phyloP scores from a whole-genome alignment of 2,113 vertebrate species.

The Rhinopomastus cyanomelas region DNA sequence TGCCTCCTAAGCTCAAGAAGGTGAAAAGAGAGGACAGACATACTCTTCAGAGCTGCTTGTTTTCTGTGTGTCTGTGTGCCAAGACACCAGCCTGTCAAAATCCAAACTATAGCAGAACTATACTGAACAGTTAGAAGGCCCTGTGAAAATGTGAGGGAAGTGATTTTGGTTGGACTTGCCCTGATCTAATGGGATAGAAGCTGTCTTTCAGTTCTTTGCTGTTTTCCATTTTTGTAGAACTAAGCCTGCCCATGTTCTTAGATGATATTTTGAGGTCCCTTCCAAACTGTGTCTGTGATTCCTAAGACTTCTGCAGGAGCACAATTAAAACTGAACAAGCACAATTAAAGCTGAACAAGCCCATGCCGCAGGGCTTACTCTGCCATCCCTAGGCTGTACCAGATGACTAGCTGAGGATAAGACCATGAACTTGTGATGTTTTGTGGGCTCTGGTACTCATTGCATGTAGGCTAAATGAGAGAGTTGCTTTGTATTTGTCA shows the following conservation, averaged over 20 bases:
- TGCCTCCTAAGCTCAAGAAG: neutral
- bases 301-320: neutral
- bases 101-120: neutral
- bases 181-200: neutral
- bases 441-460: neutral
- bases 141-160: neutral
- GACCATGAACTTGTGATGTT: neutral
- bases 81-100: neutral
- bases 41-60: neutral
- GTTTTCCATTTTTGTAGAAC: neutral
- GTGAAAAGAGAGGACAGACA: neutral
- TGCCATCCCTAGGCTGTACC: neutral
- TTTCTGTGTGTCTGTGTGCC: neutral
- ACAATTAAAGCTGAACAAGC: neutral
- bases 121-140: neutral
- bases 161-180: neutral
- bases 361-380: neutral
- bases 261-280: too few relatives aligned
- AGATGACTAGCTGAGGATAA: neutral
- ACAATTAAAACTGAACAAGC: neutral
- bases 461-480: accelerated
- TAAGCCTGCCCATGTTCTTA: neutral
- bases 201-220: neutral
- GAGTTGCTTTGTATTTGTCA: neutral
- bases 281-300: too few relatives aligned